Evolutionary conservation across 1,140 invertebrate genomes (phyloP), one percentile per base, ranked within the genome.

Genomic region (Dendroctonus ponderosae): DNA sequence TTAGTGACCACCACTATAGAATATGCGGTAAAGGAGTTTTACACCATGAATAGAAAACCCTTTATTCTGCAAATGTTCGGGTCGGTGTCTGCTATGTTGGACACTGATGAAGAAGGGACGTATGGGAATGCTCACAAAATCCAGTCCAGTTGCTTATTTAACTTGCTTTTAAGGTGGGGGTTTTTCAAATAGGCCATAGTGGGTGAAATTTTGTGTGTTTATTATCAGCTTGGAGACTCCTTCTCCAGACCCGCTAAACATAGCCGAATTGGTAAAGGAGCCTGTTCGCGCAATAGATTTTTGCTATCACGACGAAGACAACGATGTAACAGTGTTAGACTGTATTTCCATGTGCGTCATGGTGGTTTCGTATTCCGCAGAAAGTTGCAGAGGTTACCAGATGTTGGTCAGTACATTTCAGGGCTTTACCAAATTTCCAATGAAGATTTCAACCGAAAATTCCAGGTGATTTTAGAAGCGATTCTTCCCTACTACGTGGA

Each of bases 11-110:
- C 92, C 0, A 96, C 96, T 0, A 93, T 99, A 52, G 96, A 99
- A 78, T 99, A 98, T 79, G 92, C 95, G 0, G 96, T 97, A 6
- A 97, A 98, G 76, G 97, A 99, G 78, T 98, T 99, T 80, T 99
- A 99, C 80, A 85, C 99, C 52, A 88, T 99, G 78, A 98, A 99
- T 76, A 85, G 97, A 62, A 99, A 99, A 77, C 97, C 97, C 2
- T 99, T 99, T 75, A 94, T 99, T 68, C 83, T 99, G 15, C 93
- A 99, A 85, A 97, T 99, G 94, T 99, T 99, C 82, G 97, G 97
- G 6, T 96, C 94, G 51, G 91, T 98, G 3, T 97, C 97, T 0
- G 91, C 96, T 3, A 94, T 99, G 73, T 83, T 99, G 40, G 96
- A 99, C 77, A 93, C 92, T 3, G 96, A 99, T 77, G 90, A 92